Percentiles rank a stretch among this genome's conserved stretches.
Evolutionary conservation across 2,113 vertebrate genomes (phyloP).

Genomic region (Copsychus sechellarum): DNA sequence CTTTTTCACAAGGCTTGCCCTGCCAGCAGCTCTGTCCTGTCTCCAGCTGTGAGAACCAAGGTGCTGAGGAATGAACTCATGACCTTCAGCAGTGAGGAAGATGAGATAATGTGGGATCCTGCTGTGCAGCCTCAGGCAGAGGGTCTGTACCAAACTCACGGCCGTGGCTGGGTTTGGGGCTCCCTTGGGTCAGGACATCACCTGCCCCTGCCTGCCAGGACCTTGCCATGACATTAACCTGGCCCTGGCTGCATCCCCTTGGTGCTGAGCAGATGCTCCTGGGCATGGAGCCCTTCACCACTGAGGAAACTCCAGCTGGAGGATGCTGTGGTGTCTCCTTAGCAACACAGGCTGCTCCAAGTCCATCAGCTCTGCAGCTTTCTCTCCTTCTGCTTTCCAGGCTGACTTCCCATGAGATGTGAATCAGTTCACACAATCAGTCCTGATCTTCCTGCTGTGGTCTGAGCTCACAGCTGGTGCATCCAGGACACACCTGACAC

Average conservation of each 20-base stretch:
- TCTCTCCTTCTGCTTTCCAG: background rate
- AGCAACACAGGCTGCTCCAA: constrained; percentile 5
- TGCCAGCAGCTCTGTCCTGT: background rate
- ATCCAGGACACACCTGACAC: background rate
- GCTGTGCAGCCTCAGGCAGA: background rate
- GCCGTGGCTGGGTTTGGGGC: background rate
- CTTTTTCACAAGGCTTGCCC: background rate
- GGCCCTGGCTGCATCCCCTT: background rate
- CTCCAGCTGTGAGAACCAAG: background rate
- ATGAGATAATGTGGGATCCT: background rate
- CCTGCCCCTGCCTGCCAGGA: background rate
- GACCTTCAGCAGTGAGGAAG: background rate
- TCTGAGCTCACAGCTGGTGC: background rate
- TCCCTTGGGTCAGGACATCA: background rate
- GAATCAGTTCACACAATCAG: background rate
- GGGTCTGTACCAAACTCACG: too few species aligned
- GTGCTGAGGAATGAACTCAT: accelerated
- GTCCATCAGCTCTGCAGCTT: background rate
- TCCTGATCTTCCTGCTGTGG: background rate
- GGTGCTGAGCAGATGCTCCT: background rate
- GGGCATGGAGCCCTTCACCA: background rate
- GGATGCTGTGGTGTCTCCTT: background rate
- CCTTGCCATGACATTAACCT: background rate
- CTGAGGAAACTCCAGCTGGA: background rate
- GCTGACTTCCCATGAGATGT: background rate